Percentiles rank a stretch among this genome's conserved stretches.
These are phyloP conservation scores for Psilanteris sp. DNA, from an alignment of 1,140 invertebrate genomes.

Conservation along the genomic window DNA sequence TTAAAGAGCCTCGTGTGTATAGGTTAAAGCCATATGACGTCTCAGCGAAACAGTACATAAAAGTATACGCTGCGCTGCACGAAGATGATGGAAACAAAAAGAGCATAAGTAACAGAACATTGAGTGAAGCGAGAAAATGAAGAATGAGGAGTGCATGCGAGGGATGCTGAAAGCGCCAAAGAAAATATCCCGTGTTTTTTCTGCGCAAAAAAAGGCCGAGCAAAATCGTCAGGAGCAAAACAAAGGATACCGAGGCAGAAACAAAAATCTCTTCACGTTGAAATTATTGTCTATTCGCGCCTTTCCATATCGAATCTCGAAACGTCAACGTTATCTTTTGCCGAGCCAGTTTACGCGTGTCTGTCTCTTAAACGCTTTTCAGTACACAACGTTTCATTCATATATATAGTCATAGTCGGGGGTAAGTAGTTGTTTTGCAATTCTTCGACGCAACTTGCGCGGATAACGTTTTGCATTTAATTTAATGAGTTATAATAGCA, in stretches of 20 bases:
- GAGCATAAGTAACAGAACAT: conserved; percentile 26
- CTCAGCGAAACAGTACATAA: conserved; percentile 8
- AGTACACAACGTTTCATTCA: too few relatives aligned
- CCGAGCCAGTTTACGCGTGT: too few relatives aligned
- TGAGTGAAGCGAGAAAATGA: conserved; percentile 48
- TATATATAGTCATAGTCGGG: too few relatives aligned
- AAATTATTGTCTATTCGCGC: conserved; percentile 70
- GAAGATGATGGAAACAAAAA: conserved; percentile 31
- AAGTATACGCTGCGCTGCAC: conserved; percentile 4
- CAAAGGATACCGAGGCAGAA: conserved; percentile 66
- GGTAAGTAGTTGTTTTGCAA: too few relatives aligned
- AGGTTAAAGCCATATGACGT: conserved; percentile 15
- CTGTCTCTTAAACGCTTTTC: too few relatives aligned
- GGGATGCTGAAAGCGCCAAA: conserved; percentile 41
- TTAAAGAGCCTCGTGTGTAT: conserved; percentile 8
- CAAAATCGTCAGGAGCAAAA: conserved; percentile 50
- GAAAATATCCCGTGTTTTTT: conserved; percentile 55
- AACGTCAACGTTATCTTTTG: conserved; percentile 8
- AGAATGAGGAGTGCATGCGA: conserved; percentile 29
- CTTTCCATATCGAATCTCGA: conserved; percentile 15
- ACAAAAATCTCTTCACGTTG: conserved; percentile 63
- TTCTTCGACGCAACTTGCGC: too few relatives aligned
- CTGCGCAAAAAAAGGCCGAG: not conserved
- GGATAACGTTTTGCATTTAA: too few relatives aligned
- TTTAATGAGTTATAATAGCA: too few relatives aligned